Evolutionary conservation across 2,113 vertebrate species (phyloP), one percentile per base, ranked within the genome.

Genomic region (Ariopsis seemanni): DNA sequence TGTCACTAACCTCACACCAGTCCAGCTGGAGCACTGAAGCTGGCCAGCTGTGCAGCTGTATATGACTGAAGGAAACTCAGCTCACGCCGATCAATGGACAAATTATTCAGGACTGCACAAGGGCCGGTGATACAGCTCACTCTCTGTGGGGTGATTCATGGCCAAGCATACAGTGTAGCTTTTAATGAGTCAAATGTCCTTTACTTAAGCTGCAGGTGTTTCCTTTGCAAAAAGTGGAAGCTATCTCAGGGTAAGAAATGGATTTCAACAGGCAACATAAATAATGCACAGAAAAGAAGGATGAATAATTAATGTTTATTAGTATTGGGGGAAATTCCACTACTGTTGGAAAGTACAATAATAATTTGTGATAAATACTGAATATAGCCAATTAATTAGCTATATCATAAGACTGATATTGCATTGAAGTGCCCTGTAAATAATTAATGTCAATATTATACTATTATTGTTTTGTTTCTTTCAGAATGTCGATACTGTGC

Each of bases 171-270:
- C 57, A 42, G 18, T 60, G 79, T 25, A 3, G 79, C 30, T 82
- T 42, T 62, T 82, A 62, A 62, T 48, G 57, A 48, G 79, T 82
- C 79, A 48, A 62, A 82, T 62, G 30, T 12, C 30, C 57, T 82
- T 82, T 82, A 82, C 57, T 7, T 60, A 60, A 81, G 12, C 79
- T 42, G 79, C 79, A 81, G 30, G 57, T 82, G 79, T 60, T 58
- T 80, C 55, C 17, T 57, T 34, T 53, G 75, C 7, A 2, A 79
- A 80, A 60, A 27, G 0, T 22, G 10, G 30, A 60, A 22, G 4
- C n/a, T 18, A 42, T 20, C 2, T 82, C 25, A n/a, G 75, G n/a
- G 25, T 78, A 11, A n/a, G 22, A 78, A 53, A 78, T 14, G 25
- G 25, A 78, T 78, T 78, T 52, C 52, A 57, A 42, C 55, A 30